Evolutionary conservation across 2,888 invertebrate genomes (phyloP).

Genomic region (Temnothorax ravouxi): DNA sequence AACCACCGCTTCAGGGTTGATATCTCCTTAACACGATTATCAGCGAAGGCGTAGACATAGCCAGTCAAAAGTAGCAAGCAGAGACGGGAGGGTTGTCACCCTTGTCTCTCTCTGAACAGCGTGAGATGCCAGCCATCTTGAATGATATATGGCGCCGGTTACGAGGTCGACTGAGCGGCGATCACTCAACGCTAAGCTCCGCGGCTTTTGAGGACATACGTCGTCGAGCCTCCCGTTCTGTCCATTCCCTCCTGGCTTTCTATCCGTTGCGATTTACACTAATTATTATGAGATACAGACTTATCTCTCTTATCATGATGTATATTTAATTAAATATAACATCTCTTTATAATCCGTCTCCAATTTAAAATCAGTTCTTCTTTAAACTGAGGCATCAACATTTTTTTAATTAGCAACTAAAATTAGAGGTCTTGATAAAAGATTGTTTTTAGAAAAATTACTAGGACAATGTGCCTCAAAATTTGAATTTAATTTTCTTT

Average conservation of each 20-base stretch:
- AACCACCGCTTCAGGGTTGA: conserved; percentile 75
- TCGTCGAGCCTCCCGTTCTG: conserved; percentile 75
- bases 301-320: conserved; percentile 11
- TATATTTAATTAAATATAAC: background rate
- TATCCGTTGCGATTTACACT: conserved; percentile 60
- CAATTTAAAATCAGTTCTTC: background rate
- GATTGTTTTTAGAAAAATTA: background rate
- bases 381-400: background rate
- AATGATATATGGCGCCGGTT: conserved; percentile 89
- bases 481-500: background rate
- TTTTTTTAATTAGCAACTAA: background rate
- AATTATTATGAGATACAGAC: conserved; percentile 31
- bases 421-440: background rate
- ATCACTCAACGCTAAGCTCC: conserved; percentile 87
- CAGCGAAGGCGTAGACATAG: conserved; percentile 80
- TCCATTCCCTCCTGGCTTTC: conserved; percentile 67
- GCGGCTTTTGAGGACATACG: conserved; percentile 79
- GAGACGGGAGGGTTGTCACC: conserved; percentile 83
- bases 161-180: conserved; percentile 88
- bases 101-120: conserved; percentile 82
- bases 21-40: conserved; percentile 80
- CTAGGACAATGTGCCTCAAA: background rate
- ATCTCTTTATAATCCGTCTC: background rate
- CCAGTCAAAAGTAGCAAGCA: conserved; percentile 81
- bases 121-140: conserved; percentile 86